phyloP scores from a whole-genome alignment of 2,888 invertebrate species.

The Tyria jacobaeae region DNA sequence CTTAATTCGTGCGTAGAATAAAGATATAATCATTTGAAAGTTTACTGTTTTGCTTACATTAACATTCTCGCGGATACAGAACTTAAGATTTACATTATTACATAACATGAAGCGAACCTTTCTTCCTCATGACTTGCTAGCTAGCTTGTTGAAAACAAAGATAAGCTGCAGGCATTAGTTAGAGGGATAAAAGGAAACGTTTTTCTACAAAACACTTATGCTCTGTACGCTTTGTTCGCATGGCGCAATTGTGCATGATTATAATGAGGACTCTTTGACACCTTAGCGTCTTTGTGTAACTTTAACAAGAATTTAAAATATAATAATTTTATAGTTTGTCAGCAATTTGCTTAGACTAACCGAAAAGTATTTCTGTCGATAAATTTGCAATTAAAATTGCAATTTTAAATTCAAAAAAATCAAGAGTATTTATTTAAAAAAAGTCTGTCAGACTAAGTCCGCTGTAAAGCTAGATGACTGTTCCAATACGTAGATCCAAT shows the following conservation, averaged over 20 bases:
- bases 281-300: background rate
- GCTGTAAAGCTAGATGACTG: too few relatives aligned
- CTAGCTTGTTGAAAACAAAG: background rate
- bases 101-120: background rate
- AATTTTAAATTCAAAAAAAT: too few relatives aligned
- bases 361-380: too few relatives aligned
- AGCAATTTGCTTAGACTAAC: background rate
- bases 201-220: background rate
- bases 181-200: background rate
- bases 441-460: too few relatives aligned
- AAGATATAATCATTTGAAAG: background rate
- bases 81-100: background rate
- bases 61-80: background rate
- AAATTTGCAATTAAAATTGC: too few relatives aligned
- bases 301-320: background rate
- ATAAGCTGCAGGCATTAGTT: background rate
- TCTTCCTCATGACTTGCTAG: background rate
- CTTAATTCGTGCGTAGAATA: slow-evolving; percentile 1
- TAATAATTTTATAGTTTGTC: background rate
- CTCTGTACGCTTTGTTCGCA: background rate
- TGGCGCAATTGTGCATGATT: background rate
- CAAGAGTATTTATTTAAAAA: too few relatives aligned
- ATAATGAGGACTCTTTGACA: background rate
- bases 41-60: slow-evolving; percentile 1
- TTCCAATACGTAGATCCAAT: too few relatives aligned